Conservation (phyloP, 2,888 invertebrate species). For the Caenorhabditis parvicauda region DNA sequence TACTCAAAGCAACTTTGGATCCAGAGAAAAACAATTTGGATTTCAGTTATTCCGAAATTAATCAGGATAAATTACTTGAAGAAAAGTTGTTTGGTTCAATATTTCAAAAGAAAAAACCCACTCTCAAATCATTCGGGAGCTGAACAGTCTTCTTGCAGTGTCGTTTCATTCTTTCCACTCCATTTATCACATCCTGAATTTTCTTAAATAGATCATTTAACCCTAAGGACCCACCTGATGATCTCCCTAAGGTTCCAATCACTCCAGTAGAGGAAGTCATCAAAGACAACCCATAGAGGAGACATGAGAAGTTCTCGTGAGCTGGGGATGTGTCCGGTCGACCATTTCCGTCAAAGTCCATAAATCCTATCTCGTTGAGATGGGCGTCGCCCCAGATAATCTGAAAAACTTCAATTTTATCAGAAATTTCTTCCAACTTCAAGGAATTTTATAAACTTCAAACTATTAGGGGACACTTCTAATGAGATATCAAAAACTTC, state of each 20-base stretch:
- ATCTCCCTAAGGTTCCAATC: conserved; percentile 93
- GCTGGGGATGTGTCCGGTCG: too few relatives aligned
- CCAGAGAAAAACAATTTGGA: too few relatives aligned
- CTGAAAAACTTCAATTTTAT: conserved; percentile 69
- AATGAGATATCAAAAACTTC: too few relatives aligned
- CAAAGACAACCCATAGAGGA: conserved; percentile 90
- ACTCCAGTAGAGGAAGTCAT: conserved; percentile 88
- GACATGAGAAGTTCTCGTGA: conserved; percentile 72
- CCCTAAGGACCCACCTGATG: too few relatives aligned
- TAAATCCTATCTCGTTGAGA: conserved; percentile 84
- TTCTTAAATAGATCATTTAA: too few relatives aligned
- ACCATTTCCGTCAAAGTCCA: conserved; percentile 44
- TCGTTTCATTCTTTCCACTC: conserved; percentile 68
- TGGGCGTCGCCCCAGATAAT: conserved; percentile 99
- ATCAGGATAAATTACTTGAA: too few relatives aligned
- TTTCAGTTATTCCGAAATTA: too few relatives aligned
- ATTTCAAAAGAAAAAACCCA: conserved; percentile 7
- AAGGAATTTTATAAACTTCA: neutral
- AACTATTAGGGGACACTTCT: too few relatives aligned
- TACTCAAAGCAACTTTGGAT: too few relatives aligned
- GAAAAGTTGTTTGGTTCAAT: too few relatives aligned
- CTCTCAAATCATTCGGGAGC: conserved; percentile 60
- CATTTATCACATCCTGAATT: conserved; percentile 92
- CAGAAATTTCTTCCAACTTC: neutral
- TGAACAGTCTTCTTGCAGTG: conserved; percentile 58